Conservation (phyloP, 2,888 invertebrate genomes). For the Spodoptera littoralis region DNA sequence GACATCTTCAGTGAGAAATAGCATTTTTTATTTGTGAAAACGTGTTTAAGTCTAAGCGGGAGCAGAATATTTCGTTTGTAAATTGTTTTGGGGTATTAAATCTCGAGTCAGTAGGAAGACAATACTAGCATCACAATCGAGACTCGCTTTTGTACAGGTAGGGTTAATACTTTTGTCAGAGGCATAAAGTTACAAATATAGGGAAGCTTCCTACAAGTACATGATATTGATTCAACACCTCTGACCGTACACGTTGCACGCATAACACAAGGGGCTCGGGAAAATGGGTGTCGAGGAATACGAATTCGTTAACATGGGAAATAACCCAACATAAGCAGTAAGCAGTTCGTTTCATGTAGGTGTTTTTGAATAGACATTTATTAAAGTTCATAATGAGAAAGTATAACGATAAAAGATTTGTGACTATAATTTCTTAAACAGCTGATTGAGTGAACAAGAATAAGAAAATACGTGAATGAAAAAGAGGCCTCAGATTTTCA, state of each 20-base stretch:
- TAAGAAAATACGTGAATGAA: constrained; percentile 5
- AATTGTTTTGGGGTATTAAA: not conserved
- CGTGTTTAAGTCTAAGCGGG: constrained; percentile 1
- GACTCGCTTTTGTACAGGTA: not conserved
- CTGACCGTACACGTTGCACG: constrained; percentile 10
- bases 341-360: not conserved
- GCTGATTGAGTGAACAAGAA: not conserved
- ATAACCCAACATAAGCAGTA: not conserved
- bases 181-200: constrained; percentile 1
- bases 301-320: constrained; percentile 5
- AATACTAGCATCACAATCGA: no score
- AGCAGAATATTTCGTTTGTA: not conserved
- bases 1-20: constrained; percentile 22
- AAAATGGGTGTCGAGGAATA: constrained; percentile 7
- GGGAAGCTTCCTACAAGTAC: constrained; percentile 7
- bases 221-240: constrained; percentile 32
- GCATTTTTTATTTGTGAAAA: constrained; percentile 14
- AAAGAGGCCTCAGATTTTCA: constrained; percentile 16
- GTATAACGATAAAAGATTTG: not conserved
- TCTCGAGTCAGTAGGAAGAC: no score
- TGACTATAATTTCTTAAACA: not conserved
- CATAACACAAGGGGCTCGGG: constrained; percentile 9
- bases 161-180: not conserved
- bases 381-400: not conserved
- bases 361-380: no score